Evolutionary conservation across 1,140 invertebrate species (phyloP), one percentile per base, ranked within the genome.

Genomic region (Sitobion miscanthi): DNA sequence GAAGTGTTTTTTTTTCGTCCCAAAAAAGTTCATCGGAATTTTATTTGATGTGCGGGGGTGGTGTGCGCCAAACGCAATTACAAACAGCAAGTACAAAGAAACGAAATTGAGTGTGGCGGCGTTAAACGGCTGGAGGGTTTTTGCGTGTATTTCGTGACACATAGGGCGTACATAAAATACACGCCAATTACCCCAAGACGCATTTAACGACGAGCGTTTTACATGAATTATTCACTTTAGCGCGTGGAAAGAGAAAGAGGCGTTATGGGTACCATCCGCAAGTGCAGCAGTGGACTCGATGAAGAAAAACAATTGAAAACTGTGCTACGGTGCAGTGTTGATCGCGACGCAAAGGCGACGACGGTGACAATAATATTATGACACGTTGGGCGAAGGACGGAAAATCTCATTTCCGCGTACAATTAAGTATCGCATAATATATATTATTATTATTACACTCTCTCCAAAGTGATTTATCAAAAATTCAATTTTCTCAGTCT

Each of bases 401-500:
- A 42, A 83, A 82, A 91, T 91, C 20, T 83, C 20, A 49, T 91
- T 91, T 91, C n/a, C 62, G n/a, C 45, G 20, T 91, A 47, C 30
- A 91, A 91, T 91, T 91, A 82, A 82, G 52, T 83, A 91, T 47
- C 35, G 57, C 30, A 45, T 42, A 54, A 54, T 54, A 35, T 89
- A 54, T 42, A 42, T 42, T 42, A 6, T 49, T 54, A 54, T 54
- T 54, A 47, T 47, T 25, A 47, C 45, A 86, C 25, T 9, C 25
- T 89, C 49, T 49, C 20, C 42, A 35, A 82, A 82, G 90, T 52
- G 90, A 91, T 91, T 91, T 82, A 91, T 91, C 35, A 91, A 91
- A 91, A 83, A 83, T 52, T 83, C 47, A 91, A 83, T 91, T 83
- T 83, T 83, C 90, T 82, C 45, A 30, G 62, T 82, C n/a, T 83